Evolutionary conservation across 1,140 invertebrate species (phyloP), one percentile per base, ranked within the genome.

Genomic region (Aphelenchoides fujianensis): DNA sequence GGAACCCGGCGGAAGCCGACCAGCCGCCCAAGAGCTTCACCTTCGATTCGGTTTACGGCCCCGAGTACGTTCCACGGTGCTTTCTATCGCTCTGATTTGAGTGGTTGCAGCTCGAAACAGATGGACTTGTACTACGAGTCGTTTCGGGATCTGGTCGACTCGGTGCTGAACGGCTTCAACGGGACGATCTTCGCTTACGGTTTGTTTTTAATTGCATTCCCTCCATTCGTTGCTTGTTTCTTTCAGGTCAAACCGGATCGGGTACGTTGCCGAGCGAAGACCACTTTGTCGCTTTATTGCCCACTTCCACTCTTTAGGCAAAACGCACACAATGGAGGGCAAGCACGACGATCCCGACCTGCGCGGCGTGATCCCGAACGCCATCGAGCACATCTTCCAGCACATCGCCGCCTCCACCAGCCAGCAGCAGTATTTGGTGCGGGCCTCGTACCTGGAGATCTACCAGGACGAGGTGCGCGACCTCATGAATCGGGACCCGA

Each of bases 251-350:
- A n/a, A n/a, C n/a, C n/a, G n/a, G n/a, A n/a, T n/a, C n/a, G n/a
- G n/a, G n/a, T n/a, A n/a, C n/a, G n/a, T n/a, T n/a, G n/a, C n/a
- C n/a, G n/a, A n/a, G n/a, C n/a, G n/a, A n/a, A n/a, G n/a, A n/a
- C n/a, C n/a, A n/a, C n/a, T n/a, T n/a, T n/a, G n/a, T n/a, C n/a
- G n/a, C n/a, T n/a, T n/a, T n/a, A n/a, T n/a, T n/a, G n/a, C n/a
- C n/a, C n/a, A n/a, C n/a, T n/a, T n/a, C n/a, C n/a, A n/a, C n/a
- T n/a, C n/a, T n/a, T n/a, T n/a, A n/a, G n/a, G 94, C 0, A 97
- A 97, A 86, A 96, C 94, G 0, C 94, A 91, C 84, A 96, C 94
- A 0, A 96, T 97, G 94, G 93, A 95, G 87, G 94, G 94, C 71
- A 87, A 86, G 23, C 68, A 78, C 12, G 85, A 87, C 37, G 85